These are phyloP conservation scores for Sciurus niger DNA, from an alignment of 2,113 vertebrate species.

Conservation along the genomic window DNA sequence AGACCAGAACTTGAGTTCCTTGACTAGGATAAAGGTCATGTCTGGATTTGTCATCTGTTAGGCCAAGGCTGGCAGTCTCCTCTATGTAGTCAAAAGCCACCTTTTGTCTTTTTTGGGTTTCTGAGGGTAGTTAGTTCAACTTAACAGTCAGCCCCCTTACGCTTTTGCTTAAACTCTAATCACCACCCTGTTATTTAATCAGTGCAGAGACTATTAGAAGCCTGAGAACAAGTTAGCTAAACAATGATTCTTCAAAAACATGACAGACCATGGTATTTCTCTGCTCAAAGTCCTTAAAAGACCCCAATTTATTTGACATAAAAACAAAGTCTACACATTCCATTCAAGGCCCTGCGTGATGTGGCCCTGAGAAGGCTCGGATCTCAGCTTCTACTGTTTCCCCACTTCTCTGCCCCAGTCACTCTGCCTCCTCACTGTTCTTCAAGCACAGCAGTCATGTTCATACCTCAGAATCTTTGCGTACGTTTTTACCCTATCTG, in stretches of 20 bases:
- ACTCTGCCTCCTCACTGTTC: background rate
- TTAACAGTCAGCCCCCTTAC: background rate
- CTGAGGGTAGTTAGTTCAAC: background rate
- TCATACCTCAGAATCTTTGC: background rate
- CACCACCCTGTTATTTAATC: background rate
- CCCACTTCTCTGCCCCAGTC: background rate
- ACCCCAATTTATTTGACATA: background rate
- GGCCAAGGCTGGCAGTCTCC: background rate
- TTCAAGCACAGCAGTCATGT: background rate
- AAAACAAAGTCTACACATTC: background rate
- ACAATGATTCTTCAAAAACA: background rate
- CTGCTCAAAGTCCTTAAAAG: background rate
- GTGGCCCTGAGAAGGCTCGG: background rate
- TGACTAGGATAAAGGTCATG: background rate
- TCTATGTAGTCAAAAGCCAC: background rate
- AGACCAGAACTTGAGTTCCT: background rate
- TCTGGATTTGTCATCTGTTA: background rate
- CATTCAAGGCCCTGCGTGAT: background rate
- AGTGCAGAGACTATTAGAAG: background rate
- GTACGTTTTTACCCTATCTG: background rate
- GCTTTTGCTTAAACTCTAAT: slow-evolving; percentile 16
- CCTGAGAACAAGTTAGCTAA: slow-evolving; percentile 1
- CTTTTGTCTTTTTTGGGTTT: background rate
- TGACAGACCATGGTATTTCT: background rate
- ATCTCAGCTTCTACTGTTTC: background rate